A percentile compares a stretch with the other conserved stretches of the same genome.
These are phyloP conservation scores for Malurus elegans DNA, from an alignment of 2,113 vertebrate species.

Conservation along the genomic window DNA sequence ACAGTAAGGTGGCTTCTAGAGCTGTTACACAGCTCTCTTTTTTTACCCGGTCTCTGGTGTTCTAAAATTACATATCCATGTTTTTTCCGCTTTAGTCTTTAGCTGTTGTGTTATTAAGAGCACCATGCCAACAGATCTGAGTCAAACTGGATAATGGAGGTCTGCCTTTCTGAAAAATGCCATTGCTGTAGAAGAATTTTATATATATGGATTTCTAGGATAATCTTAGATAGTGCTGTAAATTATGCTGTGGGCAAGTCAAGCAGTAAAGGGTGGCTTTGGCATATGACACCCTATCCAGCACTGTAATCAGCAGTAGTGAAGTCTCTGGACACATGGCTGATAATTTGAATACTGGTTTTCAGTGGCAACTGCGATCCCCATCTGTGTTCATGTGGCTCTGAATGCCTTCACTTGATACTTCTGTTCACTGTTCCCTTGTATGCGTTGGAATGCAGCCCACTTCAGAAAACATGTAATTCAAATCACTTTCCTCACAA, in stretches of 20 bases:
- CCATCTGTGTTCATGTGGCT: constrained; percentile 34
- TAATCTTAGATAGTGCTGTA: not conserved
- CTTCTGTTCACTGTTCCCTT: constrained; percentile 9
- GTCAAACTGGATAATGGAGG: not conserved
- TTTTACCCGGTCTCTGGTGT: not conserved
- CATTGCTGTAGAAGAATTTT: not conserved
- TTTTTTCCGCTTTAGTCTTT: not conserved
- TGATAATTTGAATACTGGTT: constrained; percentile 13
- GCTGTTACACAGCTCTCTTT: not conserved
- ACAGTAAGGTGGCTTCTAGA: not conserved
- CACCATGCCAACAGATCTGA: not conserved
- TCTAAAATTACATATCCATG: not conserved
- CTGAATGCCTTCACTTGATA: constrained; percentile 52
- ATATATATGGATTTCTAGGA: not conserved
- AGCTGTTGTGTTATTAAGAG: not conserved
- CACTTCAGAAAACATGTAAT: constrained; percentile 47
- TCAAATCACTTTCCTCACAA: not conserved
- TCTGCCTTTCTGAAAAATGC: not conserved
- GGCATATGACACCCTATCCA: not conserved
- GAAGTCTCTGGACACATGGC: constrained; percentile 26
- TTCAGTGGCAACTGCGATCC: constrained; percentile 31
- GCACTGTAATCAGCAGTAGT: not conserved
- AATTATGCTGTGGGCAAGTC: not conserved
- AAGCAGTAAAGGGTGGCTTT: not conserved
- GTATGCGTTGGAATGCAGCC: constrained; percentile 8